Evolutionary conservation across 2,113 vertebrate genomes (phyloP).

Genomic region (Engraulis encrasicolus): DNA sequence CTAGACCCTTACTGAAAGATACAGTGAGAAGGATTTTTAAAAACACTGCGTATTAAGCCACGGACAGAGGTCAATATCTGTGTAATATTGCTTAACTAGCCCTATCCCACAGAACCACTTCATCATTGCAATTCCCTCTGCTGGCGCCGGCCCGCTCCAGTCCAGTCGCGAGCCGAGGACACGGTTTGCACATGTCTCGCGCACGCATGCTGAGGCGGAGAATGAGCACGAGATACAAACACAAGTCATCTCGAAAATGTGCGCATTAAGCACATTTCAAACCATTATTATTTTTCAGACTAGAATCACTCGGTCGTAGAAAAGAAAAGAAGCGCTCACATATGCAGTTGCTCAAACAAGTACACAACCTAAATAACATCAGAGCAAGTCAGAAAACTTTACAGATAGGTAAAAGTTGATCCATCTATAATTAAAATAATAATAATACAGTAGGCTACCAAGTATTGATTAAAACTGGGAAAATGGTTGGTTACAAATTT

Average conservation of each 20-base stretch:
- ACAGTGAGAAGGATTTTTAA: neutral
- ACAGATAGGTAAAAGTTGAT: neutral
- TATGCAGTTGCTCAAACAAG: no score
- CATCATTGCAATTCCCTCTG: neutral
- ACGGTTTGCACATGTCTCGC: neutral
- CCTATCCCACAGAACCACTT: neutral
- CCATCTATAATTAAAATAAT: neutral
- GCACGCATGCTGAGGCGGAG: constrained; percentile 1
- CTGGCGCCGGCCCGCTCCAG: neutral
- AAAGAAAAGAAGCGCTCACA: no score
- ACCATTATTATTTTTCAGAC: no score
- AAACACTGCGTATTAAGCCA: neutral
- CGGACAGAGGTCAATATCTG: neutral
- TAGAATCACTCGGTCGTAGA: no score
- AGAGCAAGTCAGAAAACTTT: neutral
- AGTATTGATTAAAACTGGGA: neutral
- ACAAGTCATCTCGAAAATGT: no score
- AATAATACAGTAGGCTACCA: no score
- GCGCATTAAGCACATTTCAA: no score
- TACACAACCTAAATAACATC: neutral
- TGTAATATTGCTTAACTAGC: neutral
- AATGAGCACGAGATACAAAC: neutral
- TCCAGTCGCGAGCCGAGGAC: neutral
- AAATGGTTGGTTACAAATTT: neutral
- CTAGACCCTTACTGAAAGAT: neutral